Evolutionary conservation across 2,113 vertebrate species (phyloP).

Genomic region (Cavia aperea): DNA sequence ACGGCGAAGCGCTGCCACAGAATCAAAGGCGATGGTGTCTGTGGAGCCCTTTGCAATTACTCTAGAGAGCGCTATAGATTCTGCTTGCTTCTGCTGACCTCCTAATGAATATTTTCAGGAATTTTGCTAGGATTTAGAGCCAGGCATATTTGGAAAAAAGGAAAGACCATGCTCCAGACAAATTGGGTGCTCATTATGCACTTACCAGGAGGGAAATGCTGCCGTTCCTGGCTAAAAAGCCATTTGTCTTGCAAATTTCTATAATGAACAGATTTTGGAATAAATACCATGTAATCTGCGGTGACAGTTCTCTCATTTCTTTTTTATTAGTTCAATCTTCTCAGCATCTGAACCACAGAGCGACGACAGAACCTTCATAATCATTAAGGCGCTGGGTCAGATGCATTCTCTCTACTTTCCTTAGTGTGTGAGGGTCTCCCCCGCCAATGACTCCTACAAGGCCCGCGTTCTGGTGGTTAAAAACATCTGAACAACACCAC

Average conservation of each 20-base stretch:
- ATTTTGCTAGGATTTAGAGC: constrained; percentile 67
- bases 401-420: constrained; percentile 43
- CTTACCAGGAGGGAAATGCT: constrained; percentile 70
- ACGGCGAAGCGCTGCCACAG: not conserved
- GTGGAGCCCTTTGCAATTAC: not conserved
- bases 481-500: constrained; percentile 17
- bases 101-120: constrained; percentile 56
- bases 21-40: not conserved
- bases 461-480: constrained; percentile 31
- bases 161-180: constrained; percentile 42
- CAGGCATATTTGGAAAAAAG: constrained; percentile 22
- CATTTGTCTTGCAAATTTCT: constrained; percentile 81
- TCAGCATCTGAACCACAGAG: constrained; percentile 77
- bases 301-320: constrained; percentile 80
- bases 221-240: constrained; percentile 74
- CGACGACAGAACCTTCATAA: constrained; percentile 63
- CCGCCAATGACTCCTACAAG: constrained; percentile 27
- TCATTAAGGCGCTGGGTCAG: constrained; percentile 69
- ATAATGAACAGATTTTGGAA: constrained; percentile 79
- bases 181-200: constrained; percentile 62
- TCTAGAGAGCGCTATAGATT: not conserved
- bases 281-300: constrained; percentile 80
- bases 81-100: constrained; percentile 25
- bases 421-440: constrained; percentile 62
- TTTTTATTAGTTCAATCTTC: constrained; percentile 81